These are phyloP conservation scores for Synergus japonicus DNA, from an alignment of 2,888 invertebrate genomes.

Conservation along the genomic window DNA sequence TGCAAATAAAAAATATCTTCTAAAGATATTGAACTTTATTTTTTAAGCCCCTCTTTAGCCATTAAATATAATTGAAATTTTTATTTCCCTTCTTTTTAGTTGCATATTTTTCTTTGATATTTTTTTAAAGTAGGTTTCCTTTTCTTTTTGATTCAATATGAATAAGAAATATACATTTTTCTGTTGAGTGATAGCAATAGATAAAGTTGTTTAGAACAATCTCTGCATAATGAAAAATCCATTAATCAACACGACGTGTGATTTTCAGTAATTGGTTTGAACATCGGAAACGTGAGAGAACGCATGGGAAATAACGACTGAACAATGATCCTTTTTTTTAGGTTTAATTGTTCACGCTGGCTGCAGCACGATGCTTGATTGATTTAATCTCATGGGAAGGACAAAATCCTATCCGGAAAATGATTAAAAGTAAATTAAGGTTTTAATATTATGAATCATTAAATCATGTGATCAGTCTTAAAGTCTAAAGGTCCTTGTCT, in stretches of 20 bases:
- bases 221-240: conserved; percentile 9
- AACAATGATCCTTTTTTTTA: conserved; percentile 30
- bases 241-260: conserved; percentile 2
- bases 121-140: not conserved
- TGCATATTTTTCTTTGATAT: not conserved
- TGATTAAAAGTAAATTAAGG: not conserved
- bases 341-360: conserved; percentile 25
- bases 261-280: conserved; percentile 36
- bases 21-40: not conserved
- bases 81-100: no score
- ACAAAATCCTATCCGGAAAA: conserved; percentile 26
- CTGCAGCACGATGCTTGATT: conserved; percentile 20
- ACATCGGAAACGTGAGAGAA: conserved; percentile 37
- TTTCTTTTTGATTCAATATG: not conserved
- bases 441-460: conserved; percentile 15
- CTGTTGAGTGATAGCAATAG: not conserved
- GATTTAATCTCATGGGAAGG: conserved; percentile 32
- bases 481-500: not conserved
- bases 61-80: no score
- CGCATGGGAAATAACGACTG: conserved; percentile 30
- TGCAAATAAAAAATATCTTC: not conserved
- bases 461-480: not conserved
- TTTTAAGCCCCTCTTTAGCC: not conserved
- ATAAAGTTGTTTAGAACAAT: not conserved
- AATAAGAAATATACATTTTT: not conserved